Evolutionary conservation across 2,888 invertebrate species (phyloP), one percentile per base, ranked within the genome.

Genomic region (Xestia ashworthii): DNA sequence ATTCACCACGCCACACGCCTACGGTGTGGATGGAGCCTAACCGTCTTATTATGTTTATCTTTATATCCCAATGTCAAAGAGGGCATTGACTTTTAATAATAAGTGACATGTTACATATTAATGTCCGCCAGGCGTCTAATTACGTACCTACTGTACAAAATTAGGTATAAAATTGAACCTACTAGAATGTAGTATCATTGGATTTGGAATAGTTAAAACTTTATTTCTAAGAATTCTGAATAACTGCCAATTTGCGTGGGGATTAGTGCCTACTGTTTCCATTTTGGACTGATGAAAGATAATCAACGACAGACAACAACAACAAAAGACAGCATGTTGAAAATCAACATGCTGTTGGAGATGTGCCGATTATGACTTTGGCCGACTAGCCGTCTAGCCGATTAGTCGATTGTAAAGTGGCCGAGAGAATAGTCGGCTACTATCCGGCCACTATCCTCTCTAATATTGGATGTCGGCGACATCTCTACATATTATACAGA

Each of bases 31-130:
- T 55, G 4, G 25, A 25, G 14, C 16, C 16, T 32, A 3, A 19
- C 6, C 60, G 1, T 4, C 16, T 32, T 9, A 60, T 32, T 9
- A 32, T 50, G 19, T 62, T 50, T 55, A 48, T 66, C 8, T 48
- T 22, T 58, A 16, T 32, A 60, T 55, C n/a, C 8, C 22, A 66
- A 48, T 50, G 11, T 53, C 38, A 14, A 58, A 62, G 25, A 67
- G 66, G 75, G 25, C n/a, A 75, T 53, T 64, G 50, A 66, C 76
- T 48, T 48, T 74, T 32, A 9, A 66, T 22, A 64, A 44, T 60
- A 19, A 32, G 48, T 32, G 9, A 44, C 8, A n/a, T 16, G 44
- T n/a, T 12, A 62, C 16, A 32, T 32, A 32, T 75, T 32, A 58
- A 66, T 44, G 67, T 62, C 25, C 3, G 12, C 22, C 16, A 62